Percentiles rank a stretch among this genome's conserved stretches.
Evolutionary conservation across 2,797 vertebrate genomes (phyloP).

Genomic region (Manis pentadactyla): DNA sequence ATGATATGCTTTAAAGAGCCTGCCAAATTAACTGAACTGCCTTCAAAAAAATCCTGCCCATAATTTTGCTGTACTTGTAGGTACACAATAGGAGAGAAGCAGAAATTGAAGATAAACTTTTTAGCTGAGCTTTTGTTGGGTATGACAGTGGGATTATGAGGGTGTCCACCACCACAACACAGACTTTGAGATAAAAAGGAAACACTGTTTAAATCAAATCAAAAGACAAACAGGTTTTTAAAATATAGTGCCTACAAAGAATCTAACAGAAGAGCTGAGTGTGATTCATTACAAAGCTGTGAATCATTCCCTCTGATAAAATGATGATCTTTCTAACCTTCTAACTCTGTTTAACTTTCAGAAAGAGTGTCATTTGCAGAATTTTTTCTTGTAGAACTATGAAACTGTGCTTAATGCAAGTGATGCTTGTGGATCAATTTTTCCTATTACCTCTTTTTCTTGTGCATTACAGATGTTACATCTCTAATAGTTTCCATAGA

Average conservation of each 20-base stretch:
- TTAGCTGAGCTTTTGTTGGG: background rate
- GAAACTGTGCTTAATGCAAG: slow-evolving; percentile 74
- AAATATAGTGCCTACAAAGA: slow-evolving; percentile 64
- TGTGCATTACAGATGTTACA: slow-evolving; percentile 75
- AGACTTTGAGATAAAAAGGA: slow-evolving; percentile 57
- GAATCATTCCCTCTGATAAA: slow-evolving; percentile 73
- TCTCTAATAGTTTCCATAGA: slow-evolving; percentile 84
- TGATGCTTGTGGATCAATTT: slow-evolving; percentile 78
- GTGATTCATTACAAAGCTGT: slow-evolving; percentile 63
- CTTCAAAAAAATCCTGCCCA: background rate
- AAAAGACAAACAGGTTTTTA: slow-evolving; percentile 54
- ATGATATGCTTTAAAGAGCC: slow-evolving; percentile 62
- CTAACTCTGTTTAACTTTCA: slow-evolving; percentile 4
- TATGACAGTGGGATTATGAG: background rate
- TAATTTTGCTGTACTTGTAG: slow-evolving; percentile 17
- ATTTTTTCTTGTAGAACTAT: slow-evolving; percentile 54
- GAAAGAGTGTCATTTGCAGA: slow-evolving; percentile 61
- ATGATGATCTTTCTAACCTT: slow-evolving; percentile 69
- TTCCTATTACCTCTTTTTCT: slow-evolving; percentile 71
- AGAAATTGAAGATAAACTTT: slow-evolving; percentile 69
- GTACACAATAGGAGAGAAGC: background rate
- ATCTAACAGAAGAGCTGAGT: slow-evolving; percentile 56
- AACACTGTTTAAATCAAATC: slow-evolving; percentile 18
- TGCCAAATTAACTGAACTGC: slow-evolving; percentile 57
- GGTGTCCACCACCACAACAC: background rate